Evolutionary conservation across 2,888 invertebrate species (phyloP), one percentile per base, ranked within the genome.

Genomic region (Anagyrus pseudococci): DNA sequence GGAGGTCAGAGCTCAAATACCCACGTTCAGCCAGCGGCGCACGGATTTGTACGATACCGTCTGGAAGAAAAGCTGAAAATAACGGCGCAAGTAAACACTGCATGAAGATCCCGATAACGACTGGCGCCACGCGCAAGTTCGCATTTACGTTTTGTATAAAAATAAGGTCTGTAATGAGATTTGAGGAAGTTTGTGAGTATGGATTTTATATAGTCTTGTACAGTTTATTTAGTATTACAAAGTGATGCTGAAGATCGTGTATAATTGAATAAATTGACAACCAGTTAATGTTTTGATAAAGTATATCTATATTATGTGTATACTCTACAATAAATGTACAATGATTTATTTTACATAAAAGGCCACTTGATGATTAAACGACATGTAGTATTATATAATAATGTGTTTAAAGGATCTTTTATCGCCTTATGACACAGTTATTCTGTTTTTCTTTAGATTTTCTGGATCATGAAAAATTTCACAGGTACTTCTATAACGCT

Each of bases 1-100:
- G 48, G 88, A 92, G 76, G 90, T 94, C 0, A 85, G 96, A 54
- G 84, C 87, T 64, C 93, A 94, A 81, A 94, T 97, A 77, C 96
- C 97, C 0, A 85, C 93, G 19, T 86, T 85, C 41, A 77, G 75
- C 1, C 96, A 96, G 81, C 84, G 89, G 53, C 86, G 94, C 22
- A 74, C 73, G 10, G 79, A 80, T 52, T 59, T 80, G 4, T 80
- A 80, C 22, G 78, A 80, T 6, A 79, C 80, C 1, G 26, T 76
- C 53, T 73, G 73, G 68, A 78, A 77, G 53, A 71, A 70, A 43
- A 44, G 15, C 43, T 58, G 17, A 55, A n/a, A n/a, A n/a, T n/a
- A n/a, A n/a, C n/a, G n/a, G n/a, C n/a, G n/a, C n/a, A n/a, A n/a
- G n/a, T n/a, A n/a, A n/a, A n/a, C n/a, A n/a, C n/a, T n/a, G n/a